Evolutionary conservation across 2,797 vertebrate genomes (phyloP).

Genomic region (Premnoplex brunnescens): DNA sequence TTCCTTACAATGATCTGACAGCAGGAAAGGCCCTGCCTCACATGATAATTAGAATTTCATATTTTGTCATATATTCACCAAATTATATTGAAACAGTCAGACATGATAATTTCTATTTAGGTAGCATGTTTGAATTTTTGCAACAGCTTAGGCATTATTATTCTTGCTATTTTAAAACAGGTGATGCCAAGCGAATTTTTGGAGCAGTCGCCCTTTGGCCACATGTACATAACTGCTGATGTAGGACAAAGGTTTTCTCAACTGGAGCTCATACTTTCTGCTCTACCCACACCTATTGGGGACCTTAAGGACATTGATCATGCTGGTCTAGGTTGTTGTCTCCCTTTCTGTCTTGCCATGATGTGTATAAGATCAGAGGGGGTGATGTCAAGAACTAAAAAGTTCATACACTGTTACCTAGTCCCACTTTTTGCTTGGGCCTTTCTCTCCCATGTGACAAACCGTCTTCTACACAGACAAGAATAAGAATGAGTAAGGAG

Average conservation of each 20-base stretch:
- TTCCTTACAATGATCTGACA: not conserved
- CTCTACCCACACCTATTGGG: not conserved
- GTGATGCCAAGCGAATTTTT: not conserved
- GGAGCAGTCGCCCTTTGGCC: not conserved
- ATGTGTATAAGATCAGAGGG: not conserved
- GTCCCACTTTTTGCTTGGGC: not conserved
- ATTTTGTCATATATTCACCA: not conserved
- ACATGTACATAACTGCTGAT: accelerated
- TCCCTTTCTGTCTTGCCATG: not conserved
- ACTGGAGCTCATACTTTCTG: not conserved
- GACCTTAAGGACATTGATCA: not conserved
- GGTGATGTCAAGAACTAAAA: not conserved
- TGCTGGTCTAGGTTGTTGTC: not conserved
- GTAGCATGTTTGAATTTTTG: not conserved
- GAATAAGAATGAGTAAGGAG: not conserved
- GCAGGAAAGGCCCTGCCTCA: not conserved
- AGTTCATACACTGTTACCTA: not conserved
- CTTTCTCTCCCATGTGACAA: not conserved
- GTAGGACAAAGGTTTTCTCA: not conserved
- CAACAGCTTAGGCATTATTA: not conserved
- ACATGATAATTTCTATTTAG: not conserved
- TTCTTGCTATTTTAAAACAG: not conserved
- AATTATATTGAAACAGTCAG: not conserved
- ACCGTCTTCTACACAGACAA: accelerated
- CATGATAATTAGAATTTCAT: not conserved